Conservation (phyloP, 92 coral and sea anemone genomes). For the Palythoa caribaeorum region DNA sequence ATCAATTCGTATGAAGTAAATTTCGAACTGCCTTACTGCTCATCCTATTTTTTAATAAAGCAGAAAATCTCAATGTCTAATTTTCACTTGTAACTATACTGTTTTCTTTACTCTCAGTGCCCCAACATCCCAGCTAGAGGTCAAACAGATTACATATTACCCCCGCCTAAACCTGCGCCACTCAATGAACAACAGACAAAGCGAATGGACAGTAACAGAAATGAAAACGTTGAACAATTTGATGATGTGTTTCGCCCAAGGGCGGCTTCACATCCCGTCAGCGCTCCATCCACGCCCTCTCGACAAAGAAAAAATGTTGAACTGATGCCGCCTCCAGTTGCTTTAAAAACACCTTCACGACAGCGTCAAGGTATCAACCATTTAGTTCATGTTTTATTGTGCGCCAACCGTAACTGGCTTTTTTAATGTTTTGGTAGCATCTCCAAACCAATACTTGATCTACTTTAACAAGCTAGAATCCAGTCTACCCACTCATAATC, state of each 20-base stretch:
- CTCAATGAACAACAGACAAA: slow-evolving; percentile 57
- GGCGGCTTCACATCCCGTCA: slow-evolving; percentile 82
- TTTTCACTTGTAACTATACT: no score
- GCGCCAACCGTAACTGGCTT: no score
- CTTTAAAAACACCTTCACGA: slow-evolving; percentile 78
- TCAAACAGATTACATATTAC: slow-evolving; percentile 74
- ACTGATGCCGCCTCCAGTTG: slow-evolving; percentile 85
- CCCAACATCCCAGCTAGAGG: slow-evolving; percentile 74
- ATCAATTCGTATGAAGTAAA: no score
- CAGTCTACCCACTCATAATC: no score
- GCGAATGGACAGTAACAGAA: slow-evolving; percentile 54
- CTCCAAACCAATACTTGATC: no score
- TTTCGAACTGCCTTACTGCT: no score
- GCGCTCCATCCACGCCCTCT: slow-evolving; percentile 80
- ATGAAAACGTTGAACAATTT: slow-evolving; percentile 59
- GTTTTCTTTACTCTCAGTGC: background rate
- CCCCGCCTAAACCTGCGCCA: slow-evolving; percentile 85
- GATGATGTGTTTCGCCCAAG: slow-evolving; percentile 62
- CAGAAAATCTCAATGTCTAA: background rate
- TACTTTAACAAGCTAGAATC: no score
- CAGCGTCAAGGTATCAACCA: slow-evolving; percentile 39
- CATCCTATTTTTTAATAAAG: background rate
- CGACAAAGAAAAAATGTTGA: slow-evolving; percentile 56
- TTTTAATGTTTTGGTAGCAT: background rate
- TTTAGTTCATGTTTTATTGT: no score